phyloP scores from a whole-genome alignment of 2,113 vertebrate species.

The Halcyon senegalensis region DNA sequence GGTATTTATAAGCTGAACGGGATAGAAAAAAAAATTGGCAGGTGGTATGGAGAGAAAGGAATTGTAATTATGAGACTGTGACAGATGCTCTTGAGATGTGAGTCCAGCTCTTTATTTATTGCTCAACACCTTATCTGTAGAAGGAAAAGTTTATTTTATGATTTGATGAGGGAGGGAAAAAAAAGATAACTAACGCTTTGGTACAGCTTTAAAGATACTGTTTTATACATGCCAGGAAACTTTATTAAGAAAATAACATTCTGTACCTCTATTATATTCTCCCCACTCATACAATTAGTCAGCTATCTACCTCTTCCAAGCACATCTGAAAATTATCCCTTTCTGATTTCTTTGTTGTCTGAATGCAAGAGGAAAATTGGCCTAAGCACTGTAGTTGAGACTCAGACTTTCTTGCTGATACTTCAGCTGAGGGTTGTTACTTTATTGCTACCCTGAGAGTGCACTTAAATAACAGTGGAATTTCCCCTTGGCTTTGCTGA shows the following conservation, averaged over 20 bases:
- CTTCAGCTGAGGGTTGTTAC: not conserved
- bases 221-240: not conserved
- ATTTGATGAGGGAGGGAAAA: not conserved
- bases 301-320: not conserved
- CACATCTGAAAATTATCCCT: not conserved
- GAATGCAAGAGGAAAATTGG: not conserved
- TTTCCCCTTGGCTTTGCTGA: slow-evolving; percentile 35
- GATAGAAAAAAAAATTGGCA: not conserved
- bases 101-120: slow-evolving; percentile 13
- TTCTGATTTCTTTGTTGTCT: not conserved
- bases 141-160: not conserved
- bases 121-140: not conserved
- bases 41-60: slow-evolving; percentile 2
- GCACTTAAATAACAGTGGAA: slow-evolving; percentile 44
- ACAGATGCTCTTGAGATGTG: not conserved
- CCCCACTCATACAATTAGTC: too few species aligned
- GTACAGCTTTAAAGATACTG: not conserved
- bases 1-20: not conserved
- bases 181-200: not conserved
- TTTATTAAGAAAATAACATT: not conserved
- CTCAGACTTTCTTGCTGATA: not conserved
- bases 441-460: not conserved
- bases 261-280: not conserved
- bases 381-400: not conserved
- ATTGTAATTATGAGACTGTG: not conserved